phyloP scores from a whole-genome alignment of 2,888 invertebrate species.

The Lottia gigantea region DNA sequence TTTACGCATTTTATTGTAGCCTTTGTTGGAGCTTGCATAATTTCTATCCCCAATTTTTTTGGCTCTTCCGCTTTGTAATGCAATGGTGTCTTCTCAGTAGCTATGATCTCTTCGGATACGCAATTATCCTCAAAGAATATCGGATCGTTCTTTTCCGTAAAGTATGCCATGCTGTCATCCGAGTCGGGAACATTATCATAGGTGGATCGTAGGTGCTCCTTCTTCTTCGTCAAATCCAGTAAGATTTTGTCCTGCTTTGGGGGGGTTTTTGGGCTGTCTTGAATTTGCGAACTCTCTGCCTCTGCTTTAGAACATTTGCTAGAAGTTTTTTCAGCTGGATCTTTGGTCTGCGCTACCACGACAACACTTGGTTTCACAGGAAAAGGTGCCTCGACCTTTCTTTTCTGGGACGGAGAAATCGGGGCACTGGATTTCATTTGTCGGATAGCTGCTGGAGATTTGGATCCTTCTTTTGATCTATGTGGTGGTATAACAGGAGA shows the following conservation, averaged over 20 bases:
- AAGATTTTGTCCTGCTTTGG: background rate
- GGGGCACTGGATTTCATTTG: too few relatives aligned
- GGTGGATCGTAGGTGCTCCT: background rate
- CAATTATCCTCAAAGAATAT: constrained; percentile 1
- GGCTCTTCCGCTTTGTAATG: constrained; percentile 4
- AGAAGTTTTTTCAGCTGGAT: background rate
- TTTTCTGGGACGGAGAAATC: too few relatives aligned
- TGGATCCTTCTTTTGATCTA: background rate
- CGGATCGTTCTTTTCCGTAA: background rate
- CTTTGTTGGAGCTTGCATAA: background rate
- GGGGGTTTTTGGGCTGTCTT: background rate
- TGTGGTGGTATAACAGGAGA: background rate
- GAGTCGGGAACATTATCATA: constrained; percentile 3
- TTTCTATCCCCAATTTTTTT: background rate
- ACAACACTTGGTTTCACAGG: too few relatives aligned
- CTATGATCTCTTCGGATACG: background rate
- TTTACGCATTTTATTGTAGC: background rate
- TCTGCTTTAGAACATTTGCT: background rate
- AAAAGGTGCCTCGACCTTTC: too few relatives aligned
- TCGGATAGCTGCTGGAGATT: background rate
- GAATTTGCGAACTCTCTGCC: background rate
- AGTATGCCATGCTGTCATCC: background rate
- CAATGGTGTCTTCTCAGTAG: background rate
- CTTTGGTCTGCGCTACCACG: too few relatives aligned
- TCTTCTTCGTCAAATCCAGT: background rate